phyloP scores from a whole-genome alignment of 2,888 invertebrate species.

The Tenodera sinensis region DNA sequence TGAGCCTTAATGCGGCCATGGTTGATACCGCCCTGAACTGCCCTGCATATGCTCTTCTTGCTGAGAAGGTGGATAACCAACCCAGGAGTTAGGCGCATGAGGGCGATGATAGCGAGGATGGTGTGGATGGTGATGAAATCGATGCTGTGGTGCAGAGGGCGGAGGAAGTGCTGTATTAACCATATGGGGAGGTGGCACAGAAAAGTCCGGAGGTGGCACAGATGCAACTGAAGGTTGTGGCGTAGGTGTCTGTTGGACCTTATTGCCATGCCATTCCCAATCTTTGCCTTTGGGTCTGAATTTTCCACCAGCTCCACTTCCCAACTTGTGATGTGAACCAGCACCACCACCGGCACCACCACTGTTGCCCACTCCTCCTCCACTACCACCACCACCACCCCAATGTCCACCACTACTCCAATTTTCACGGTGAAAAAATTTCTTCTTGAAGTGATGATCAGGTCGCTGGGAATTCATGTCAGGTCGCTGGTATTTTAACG shows the following conservation, averaged over 20 bases:
- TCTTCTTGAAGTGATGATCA: conserved; percentile 74
- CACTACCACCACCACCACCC: not conserved
- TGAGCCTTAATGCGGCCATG: not conserved
- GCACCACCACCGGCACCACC: conserved; percentile 10
- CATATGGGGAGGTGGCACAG: conserved; percentile 29
- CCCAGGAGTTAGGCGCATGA: not conserved
- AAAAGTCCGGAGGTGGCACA: conserved; percentile 22
- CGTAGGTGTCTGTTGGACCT: conserved; percentile 11
- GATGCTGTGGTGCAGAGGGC: conserved; percentile 22
- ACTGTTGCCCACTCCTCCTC: conserved; percentile 39
- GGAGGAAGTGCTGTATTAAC: conserved; percentile 30
- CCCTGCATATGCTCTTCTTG: not conserved
- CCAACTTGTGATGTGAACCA: not conserved
- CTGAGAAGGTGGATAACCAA: not conserved
- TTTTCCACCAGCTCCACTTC: conserved; percentile 52
- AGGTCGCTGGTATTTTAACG: conserved; percentile 59
- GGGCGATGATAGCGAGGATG: conserved; percentile 7
- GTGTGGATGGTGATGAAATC: conserved; percentile 12
- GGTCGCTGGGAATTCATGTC: conserved; percentile 41
- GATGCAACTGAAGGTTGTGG: conserved; percentile 5
- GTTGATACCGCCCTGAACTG: not conserved
- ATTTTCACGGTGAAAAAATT: conserved; percentile 68
- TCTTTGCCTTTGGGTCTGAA: conserved; percentile 70
- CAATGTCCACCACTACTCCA: conserved; percentile 24
- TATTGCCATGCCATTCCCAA: conserved; percentile 59